phyloP scores from a whole-genome alignment of 2,797 vertebrate genomes.

The Momotus momota region DNA sequence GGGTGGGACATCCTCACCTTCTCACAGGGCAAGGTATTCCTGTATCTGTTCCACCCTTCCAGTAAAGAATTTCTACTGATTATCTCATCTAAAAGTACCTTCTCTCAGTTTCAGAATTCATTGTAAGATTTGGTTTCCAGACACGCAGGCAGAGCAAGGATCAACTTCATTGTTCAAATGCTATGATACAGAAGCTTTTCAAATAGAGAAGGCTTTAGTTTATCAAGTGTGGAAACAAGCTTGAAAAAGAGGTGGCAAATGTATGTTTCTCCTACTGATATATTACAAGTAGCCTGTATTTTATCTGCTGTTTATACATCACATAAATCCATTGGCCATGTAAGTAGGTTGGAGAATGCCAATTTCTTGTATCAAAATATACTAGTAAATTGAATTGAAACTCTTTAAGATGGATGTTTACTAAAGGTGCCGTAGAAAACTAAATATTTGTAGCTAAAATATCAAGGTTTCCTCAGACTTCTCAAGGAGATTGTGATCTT shows the following conservation, averaged over 20 bases:
- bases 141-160: not conserved
- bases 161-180: not conserved
- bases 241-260: not conserved
- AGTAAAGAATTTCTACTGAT: not conserved
- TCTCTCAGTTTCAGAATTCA: not conserved
- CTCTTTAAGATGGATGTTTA: not conserved
- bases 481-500: not conserved
- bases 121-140: not conserved
- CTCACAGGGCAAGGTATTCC: not conserved
- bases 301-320: not conserved
- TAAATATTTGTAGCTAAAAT: not conserved
- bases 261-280: not conserved
- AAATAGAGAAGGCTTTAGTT: not conserved
- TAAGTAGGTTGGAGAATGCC: not conserved
- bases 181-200: not conserved
- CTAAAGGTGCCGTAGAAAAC: not conserved
- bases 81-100: not conserved
- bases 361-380: not conserved
- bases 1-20: not conserved
- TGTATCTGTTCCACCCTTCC: rapidly evolving
- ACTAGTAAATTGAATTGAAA: not conserved
- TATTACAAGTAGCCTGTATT: not conserved
- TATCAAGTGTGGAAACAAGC: not conserved
- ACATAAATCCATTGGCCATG: not conserved
- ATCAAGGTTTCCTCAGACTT: not conserved